These are phyloP conservation scores for Crax fasciolata DNA, from an alignment of 2,797 vertebrate genomes.

Conservation along the genomic window DNA sequence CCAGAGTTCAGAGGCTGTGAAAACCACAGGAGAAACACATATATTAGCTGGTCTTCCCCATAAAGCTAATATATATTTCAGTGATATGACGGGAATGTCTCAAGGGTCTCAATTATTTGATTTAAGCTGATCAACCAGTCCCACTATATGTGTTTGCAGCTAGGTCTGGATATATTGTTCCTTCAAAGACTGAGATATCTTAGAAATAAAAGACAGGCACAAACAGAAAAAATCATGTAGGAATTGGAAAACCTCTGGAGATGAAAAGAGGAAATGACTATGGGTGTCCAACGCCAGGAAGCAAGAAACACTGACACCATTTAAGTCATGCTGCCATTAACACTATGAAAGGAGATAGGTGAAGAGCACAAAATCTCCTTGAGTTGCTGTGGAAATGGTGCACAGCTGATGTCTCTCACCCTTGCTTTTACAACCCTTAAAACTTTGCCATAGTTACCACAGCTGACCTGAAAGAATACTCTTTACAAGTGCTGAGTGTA, in stretches of 20 bases:
- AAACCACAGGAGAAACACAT: not conserved
- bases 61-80: not conserved
- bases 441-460: conserved; percentile 1
- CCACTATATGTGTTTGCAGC: not conserved
- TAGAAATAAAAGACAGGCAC: not conserved
- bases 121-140: not conserved
- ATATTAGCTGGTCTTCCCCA: not conserved
- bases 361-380: not conserved
- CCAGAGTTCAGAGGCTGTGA: not conserved
- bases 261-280: not conserved
- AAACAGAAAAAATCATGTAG: not conserved
- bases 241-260: not conserved
- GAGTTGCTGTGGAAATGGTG: not conserved
- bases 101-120: not conserved
- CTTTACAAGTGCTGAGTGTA: not conserved
- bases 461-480: conserved; percentile 2
- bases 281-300: not conserved
- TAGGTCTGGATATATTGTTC: not conserved
- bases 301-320: not conserved
- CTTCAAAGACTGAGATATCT: not conserved
- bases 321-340: not conserved
- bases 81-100: not conserved
- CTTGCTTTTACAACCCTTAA: not conserved
- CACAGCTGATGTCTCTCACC: not conserved
- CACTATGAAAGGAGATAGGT: not conserved